Evolutionary conservation across 2,888 invertebrate genomes (phyloP), one percentile per base, ranked within the genome.

Genomic region (Parnassius glacialis): DNA sequence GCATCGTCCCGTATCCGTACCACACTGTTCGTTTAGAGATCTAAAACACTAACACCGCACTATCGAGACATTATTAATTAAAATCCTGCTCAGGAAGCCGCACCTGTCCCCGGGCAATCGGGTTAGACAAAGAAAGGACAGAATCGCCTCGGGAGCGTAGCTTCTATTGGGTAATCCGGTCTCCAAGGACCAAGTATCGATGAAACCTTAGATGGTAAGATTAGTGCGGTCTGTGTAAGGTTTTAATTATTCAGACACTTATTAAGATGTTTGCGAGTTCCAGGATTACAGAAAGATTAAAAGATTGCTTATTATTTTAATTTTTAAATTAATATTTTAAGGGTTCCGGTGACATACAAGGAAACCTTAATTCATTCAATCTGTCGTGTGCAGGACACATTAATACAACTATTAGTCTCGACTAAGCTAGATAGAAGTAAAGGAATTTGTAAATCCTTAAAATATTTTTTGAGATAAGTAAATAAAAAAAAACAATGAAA

Each of bases 21-120:
- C n/a, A 50, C 16, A 45, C 25, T 16, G 57, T 34, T 52, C 34
- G 54, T 52, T 62, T 56, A 58, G 47, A 48, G 59, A 48, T 74
- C 67, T 72, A 72, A 74, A 78, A 70, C 80, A 80, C 74, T 74
- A 55, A 68, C 66, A 62, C 70, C 70, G 72, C 72, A 76, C 74
- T 85, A 90, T 87, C 82, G 85, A 81, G 83, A 81, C 83, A 87
- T 90, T 85, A 88, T 86, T 90, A 90, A 90, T 90, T 90, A 90
- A 90, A 88, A 85, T 81, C 84, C 79, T 70, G 62, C 58, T 59
- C 73, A 83, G 82, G 83, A 84, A 83, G 80, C 84, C 79, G 73
- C 85, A 87, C 87, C 87, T 88, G 86, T 86, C 89, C 88, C 87
- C 76, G 80, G 81, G 82, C 79, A 76, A 81, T 82, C 80, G 78